These are phyloP conservation scores for Nothoprocta pentlandii DNA, from an alignment of 2,113 vertebrate genomes.

Conservation along the genomic window DNA sequence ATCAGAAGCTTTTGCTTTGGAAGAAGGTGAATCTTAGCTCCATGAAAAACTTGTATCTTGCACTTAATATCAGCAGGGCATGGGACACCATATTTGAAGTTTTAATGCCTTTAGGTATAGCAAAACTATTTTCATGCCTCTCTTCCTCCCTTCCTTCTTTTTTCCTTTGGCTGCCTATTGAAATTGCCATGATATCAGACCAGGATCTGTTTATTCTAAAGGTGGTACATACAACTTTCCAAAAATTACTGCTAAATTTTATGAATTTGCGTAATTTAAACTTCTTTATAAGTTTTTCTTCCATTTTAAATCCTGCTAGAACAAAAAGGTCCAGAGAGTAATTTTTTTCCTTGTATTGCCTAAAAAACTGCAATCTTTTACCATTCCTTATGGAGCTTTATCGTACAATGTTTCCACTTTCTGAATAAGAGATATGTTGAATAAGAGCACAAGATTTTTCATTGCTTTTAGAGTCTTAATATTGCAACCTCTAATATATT, in stretches of 20 bases:
- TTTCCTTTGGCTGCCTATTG: not conserved
- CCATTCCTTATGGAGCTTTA: not conserved
- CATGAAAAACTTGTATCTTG: not conserved
- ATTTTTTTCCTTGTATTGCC: not conserved
- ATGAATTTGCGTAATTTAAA: not conserved
- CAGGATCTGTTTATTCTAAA: not conserved
- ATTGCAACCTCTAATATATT: slow-evolving; percentile 12
- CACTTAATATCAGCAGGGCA: not conserved
- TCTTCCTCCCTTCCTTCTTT: not conserved
- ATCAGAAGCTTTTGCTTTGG: not conserved
- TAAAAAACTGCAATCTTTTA: slow-evolving; percentile 2
- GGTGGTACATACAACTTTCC: not conserved
- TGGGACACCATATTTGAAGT: not conserved
- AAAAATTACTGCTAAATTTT: not conserved
- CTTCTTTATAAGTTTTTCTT: not conserved
- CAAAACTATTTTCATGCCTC: not conserved
- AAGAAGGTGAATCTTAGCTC: not conserved
- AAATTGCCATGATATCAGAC: not conserved
- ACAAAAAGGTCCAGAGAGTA: not conserved
- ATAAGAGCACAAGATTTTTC: slow-evolving; percentile 35
- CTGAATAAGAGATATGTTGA: slow-evolving; percentile 22
- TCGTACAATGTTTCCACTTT: not conserved
- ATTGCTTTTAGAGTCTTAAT: slow-evolving; percentile 3
- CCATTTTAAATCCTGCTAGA: slow-evolving; percentile 18
- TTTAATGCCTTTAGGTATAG: not conserved